Base-by-base conservation (phyloP, 2,113 vertebrate genomes). In the Petromus typicus region DNA sequence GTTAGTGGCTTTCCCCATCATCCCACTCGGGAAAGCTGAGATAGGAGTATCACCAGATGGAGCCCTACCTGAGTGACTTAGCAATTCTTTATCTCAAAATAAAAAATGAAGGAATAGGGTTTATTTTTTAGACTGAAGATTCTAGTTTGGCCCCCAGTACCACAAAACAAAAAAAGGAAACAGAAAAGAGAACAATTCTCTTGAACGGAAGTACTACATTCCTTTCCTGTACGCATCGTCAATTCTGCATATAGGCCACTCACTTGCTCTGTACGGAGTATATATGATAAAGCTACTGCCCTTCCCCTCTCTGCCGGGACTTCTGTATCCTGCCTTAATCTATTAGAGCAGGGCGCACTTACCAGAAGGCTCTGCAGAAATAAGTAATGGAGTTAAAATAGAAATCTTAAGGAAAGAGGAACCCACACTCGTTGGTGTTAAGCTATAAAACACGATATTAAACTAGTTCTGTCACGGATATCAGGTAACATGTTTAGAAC, bases 211-310 rank as follows among this genome's bases (percentile, higher is more conserved):
- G 16, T 5, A 25, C 22, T 23, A 13, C 32, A 45, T 25, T 14
- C 30, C 32, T 8, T 56, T 61, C 63, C 17, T 13, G 3, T 37
- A 17, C 40, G 4, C 25, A 17, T 23, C 37, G 34, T 48, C 69
- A 69, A 16, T 17, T 69, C 61, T 23, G 40, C 5, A 43, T 51
- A 59, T 0, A 67, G 27, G 6, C 4, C n/a, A 22, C 5, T 61
- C 1, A 11, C 13, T 22, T 25, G 27, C n/a, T n/a, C n/a, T n/a
- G 14, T 16, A n/a, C 4, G 78, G 1, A 51, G 34, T n/a, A 3
- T 22, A 30, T 23, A 0, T 40, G 16, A n/a, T 14, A 7, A 25
- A 61, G 4, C 67, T 37, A 34, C 18, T 57, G 45, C n/a, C 13
- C 63, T 12, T 45, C 7, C 10, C 25, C 1, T 48, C 6, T 27